Evolutionary conservation across 1,140 invertebrate species (phyloP), one percentile per base, ranked within the genome.

Genomic region (Cyclargus thomasi): DNA sequence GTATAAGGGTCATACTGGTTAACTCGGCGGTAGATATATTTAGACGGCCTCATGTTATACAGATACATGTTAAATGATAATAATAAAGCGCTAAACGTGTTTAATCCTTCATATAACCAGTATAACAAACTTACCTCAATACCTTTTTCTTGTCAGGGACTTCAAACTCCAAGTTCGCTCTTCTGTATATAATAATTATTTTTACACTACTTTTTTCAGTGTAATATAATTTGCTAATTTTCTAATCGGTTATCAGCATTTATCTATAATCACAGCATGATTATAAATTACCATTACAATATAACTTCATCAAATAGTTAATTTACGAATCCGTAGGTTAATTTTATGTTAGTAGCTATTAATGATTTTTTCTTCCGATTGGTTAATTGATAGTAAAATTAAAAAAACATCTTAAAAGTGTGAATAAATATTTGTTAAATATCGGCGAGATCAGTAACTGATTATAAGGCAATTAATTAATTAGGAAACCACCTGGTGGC

Each of bases 341-440:
- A 47, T 47, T 47, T 47, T 47, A 47, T 47, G 39, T 16, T 47
- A 47, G 14, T 47, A 47, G 39, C 10, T 14, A 8, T 47, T 14
- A 47, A 47, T 8, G 39, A 47, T 47, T 47, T 47, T 47, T 47
- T 11, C 39, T 47, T 47, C 39, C 39, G 39, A 47, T 47, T 47
- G 11, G 39, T 47, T 47, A 47, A 47, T 47, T 47, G 39, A 47
- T 47, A 47, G 39, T 47, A 47, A 47, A 47, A 47, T 47, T 47
- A 47, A 47, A 11, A n/a, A 1, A 47, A 47, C 11, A 47, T 47
- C 3, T 47, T 47, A 47, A 47, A 16, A 47, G 39, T 47, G 39
- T 47, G 39, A 47, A 47, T 47, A 47, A 47, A 47, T 47, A 47
- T 47, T 47, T 47, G 39, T 47, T 47, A 47, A 47, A 47, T 47